Conservation (phyloP, 2,113 vertebrate species). For the Benitochromis conjunctus region DNA sequence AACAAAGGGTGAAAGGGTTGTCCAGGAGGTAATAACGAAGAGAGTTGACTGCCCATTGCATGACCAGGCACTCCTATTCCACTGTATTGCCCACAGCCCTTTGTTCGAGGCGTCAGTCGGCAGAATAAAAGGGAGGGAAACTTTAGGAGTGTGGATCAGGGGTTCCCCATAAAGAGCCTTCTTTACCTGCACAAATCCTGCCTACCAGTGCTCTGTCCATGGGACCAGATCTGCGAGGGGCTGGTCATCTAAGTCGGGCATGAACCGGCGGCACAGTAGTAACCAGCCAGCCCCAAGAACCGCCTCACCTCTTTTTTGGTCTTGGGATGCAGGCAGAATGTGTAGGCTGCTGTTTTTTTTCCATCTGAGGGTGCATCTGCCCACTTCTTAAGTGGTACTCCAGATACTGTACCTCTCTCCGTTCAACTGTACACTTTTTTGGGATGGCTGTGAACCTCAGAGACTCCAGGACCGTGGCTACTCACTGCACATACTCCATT, state of each 20-base stretch:
- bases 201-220: neutral
- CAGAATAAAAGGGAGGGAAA: neutral
- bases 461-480: neutral
- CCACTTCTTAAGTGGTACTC: neutral
- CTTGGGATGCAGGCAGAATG: neutral
- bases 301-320: neutral
- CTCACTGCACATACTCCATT: neutral
- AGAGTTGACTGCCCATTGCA: neutral
- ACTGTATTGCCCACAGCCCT: neutral
- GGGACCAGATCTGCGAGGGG: neutral
- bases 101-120: neutral
- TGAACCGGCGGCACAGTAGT: too few relatives aligned
- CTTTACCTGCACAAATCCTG: neutral
- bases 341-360: neutral
- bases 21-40: neutral
- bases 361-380: neutral
- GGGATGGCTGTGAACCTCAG: neutral
- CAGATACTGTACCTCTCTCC: neutral
- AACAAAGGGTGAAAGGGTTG: neutral
- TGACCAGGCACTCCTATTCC: neutral
- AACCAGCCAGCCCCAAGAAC: neutral
- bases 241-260: neutral
- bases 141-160: neutral
- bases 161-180: neutral
- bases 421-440: neutral